Evolutionary conservation across 2,113 vertebrate genomes (phyloP).

Genomic region (Gnathonemus echidnorhynchus): DNA sequence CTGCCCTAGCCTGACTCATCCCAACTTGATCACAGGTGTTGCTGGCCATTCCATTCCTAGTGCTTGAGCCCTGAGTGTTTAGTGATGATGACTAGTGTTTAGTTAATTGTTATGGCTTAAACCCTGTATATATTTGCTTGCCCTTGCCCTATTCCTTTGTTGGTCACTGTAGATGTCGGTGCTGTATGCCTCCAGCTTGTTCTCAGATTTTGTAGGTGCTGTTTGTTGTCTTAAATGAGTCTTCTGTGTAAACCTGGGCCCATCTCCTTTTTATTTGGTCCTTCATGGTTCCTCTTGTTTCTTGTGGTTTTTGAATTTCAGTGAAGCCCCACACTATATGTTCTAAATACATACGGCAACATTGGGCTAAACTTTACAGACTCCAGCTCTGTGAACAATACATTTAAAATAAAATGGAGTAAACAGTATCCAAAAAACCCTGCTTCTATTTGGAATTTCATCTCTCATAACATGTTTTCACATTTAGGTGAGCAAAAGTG

Average conservation of each 20-base stretch:
- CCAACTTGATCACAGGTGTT: too few species aligned
- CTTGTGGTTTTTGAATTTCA: neutral
- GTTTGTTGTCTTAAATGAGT: too few species aligned
- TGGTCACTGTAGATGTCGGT: too few species aligned
- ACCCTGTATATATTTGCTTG: too few species aligned
- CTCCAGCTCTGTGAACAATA: neutral
- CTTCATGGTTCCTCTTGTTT: neutral
- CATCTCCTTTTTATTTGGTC: neutral
- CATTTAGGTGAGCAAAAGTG: neutral
- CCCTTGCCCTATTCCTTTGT: too few species aligned
- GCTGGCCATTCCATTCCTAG: too few species aligned
- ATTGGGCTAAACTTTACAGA: neutral
- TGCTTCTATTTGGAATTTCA: neutral
- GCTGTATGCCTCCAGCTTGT: too few species aligned
- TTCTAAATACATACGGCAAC: neutral
- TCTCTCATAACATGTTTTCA: neutral
- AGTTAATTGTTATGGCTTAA: too few species aligned
- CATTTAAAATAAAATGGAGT: neutral
- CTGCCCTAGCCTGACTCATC: neutral
- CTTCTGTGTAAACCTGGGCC: neutral
- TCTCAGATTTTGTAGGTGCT: too few species aligned
- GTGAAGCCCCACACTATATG: neutral
- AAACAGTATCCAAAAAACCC: neutral
- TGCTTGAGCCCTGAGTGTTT: too few species aligned
- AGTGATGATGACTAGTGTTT: too few species aligned